phyloP scores from a whole-genome alignment of 2,888 invertebrate genomes.

The Lapara coniferarum region DNA sequence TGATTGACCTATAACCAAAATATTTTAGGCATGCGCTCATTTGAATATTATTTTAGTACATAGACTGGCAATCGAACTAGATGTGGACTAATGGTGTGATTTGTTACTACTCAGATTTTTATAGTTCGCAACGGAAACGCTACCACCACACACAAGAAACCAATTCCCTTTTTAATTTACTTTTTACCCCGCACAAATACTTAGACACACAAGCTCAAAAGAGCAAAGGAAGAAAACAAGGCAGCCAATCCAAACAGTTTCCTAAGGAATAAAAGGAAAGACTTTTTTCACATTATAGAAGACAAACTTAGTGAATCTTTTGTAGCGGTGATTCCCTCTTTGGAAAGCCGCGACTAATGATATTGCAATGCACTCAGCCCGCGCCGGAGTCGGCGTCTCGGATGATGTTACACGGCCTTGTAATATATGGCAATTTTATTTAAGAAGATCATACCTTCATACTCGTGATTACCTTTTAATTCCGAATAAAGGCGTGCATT shows the following conservation, averaged over 20 bases:
- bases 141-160: no score
- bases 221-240: background rate
- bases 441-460: background rate
- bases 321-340: conserved; percentile 9
- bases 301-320: background rate
- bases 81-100: no score
- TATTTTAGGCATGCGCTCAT: no score
- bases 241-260: conserved; percentile 7
- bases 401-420: background rate
- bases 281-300: background rate
- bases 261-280: conserved; percentile 12
- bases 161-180: background rate
- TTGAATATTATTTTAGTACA: no score
- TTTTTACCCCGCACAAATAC: background rate
- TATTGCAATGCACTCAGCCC: conserved; percentile 66
- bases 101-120: no score
- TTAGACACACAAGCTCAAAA: background rate
- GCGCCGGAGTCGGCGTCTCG: conserved; percentile 38
- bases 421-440: background rate
- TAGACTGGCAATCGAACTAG: no score
- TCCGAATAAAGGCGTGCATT: no score
- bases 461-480: no score
- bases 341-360: conserved; percentile 52
- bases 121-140: no score
- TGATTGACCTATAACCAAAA: no score